Evolutionary conservation across 2,888 invertebrate genomes (phyloP).

Genomic region (Dicyrtoma fusca): DNA sequence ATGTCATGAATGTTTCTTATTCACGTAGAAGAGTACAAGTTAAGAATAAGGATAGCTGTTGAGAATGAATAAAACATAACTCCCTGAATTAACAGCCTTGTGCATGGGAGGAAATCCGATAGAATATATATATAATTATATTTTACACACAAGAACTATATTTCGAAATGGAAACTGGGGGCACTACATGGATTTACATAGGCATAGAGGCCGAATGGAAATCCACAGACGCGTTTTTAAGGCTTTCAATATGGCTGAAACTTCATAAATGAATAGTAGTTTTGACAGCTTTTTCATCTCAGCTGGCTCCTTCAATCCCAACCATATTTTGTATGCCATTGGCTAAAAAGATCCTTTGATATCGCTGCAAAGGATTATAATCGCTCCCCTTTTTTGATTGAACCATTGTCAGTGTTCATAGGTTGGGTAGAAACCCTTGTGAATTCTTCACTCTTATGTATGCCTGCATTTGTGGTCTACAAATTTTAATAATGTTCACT

Average conservation of each 20-base stretch:
- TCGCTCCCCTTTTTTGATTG: slow-evolving; percentile 49
- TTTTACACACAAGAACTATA: background rate
- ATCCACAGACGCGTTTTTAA: slow-evolving; percentile 22
- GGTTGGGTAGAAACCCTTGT: slow-evolving; percentile 48
- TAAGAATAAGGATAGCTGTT: too few relatives aligned
- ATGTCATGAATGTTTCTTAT: background rate
- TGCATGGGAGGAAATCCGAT: slow-evolving; percentile 1
- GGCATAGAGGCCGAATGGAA: too few relatives aligned
- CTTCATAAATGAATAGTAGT: slow-evolving; percentile 51
- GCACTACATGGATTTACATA: too few relatives aligned
- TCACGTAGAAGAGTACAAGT: slow-evolving; percentile 4
- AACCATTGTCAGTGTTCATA: slow-evolving; percentile 43
- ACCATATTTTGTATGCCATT: slow-evolving; percentile 52
- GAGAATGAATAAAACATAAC: too few relatives aligned
- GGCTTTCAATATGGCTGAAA: slow-evolving; percentile 31
- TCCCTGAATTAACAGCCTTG: too few relatives aligned
- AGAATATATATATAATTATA: background rate
- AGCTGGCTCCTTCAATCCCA: slow-evolving; percentile 40
- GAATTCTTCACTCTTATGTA: slow-evolving; percentile 39
- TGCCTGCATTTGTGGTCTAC: slow-evolving; percentile 53
- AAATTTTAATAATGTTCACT: slow-evolving; percentile 38
- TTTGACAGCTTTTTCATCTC: slow-evolving; percentile 56
- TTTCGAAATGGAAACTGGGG: background rate
- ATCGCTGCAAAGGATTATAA: slow-evolving; percentile 44
- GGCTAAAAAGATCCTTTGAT: slow-evolving; percentile 50